These are phyloP conservation scores for Phaenicophaeus curvirostris DNA, from an alignment of 2,797 vertebrate species.

Conservation along the genomic window DNA sequence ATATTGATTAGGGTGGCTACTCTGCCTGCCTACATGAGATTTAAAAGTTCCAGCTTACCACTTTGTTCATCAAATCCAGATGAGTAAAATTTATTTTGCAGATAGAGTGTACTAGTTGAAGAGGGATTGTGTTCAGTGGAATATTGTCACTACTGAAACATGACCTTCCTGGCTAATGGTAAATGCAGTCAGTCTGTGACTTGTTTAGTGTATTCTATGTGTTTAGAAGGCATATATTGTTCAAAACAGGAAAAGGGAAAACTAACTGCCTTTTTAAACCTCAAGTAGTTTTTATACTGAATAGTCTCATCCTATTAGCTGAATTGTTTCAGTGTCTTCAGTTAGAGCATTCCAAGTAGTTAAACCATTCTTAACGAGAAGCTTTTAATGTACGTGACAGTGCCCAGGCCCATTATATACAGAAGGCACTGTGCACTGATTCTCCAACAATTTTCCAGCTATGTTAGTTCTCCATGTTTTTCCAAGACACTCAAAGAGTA, in stretches of 20 bases:
- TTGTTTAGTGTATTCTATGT: not conserved
- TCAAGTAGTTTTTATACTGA: not conserved
- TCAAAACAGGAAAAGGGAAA: not conserved
- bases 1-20: not conserved
- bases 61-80: not conserved
- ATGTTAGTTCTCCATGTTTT: not conserved
- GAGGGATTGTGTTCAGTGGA: not conserved
- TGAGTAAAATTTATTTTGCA: not conserved
- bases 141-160: not conserved
- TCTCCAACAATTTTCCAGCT: not conserved
- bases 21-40: not conserved
- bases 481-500: not conserved
- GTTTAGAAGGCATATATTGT: not conserved
- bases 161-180: not conserved
- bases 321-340: not conserved
- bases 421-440: not conserved
- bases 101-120: not conserved
- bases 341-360: not conserved
- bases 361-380: not conserved
- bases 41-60: not conserved
- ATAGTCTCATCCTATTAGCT: not conserved
- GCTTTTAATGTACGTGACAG: not conserved
- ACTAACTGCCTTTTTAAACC: not conserved
- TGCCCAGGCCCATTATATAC: not conserved
- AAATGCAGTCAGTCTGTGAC: not conserved